These are phyloP conservation scores for Cavia porcellus DNA, from an alignment of 2,113 vertebrate genomes.

Conservation along the genomic window DNA sequence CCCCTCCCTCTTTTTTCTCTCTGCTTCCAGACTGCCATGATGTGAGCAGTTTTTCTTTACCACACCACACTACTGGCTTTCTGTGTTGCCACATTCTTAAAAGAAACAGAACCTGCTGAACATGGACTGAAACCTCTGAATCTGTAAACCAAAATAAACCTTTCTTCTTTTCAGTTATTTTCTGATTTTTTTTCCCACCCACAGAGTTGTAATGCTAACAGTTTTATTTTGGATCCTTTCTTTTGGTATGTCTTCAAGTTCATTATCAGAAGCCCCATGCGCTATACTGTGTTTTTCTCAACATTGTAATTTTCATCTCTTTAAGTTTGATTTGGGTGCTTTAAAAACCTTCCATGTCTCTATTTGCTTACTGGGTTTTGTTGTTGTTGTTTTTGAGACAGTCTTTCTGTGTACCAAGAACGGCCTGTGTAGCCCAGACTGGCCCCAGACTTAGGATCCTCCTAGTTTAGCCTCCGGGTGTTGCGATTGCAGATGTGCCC, in stretches of 20 bases:
- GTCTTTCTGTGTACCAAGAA: neutral
- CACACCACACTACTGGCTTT: neutral
- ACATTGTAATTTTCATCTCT: neutral
- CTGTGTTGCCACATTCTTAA: neutral
- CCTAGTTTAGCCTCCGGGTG: neutral
- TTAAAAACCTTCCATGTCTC: neutral
- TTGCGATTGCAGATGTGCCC: neutral
- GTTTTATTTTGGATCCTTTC: conserved; percentile 27
- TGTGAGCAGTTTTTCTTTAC: neutral
- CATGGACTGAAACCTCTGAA: neutral
- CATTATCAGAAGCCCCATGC: neutral
- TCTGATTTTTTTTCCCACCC: neutral
- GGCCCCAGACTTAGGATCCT: neutral
- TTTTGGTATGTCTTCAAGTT: neutral
- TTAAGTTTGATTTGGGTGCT: neutral
- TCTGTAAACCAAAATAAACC: neutral
- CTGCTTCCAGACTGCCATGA: neutral
- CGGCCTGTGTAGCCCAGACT: neutral
- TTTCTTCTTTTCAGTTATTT: neutral
- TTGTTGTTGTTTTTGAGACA: neutral
- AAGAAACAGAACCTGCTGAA: neutral
- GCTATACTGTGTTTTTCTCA: neutral
- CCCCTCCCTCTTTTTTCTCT: neutral
- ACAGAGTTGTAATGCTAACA: neutral
- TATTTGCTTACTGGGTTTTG: neutral